Evolutionary conservation across 1,140 invertebrate genomes (phyloP).

Genomic region (Apocrypta bakeri): DNA sequence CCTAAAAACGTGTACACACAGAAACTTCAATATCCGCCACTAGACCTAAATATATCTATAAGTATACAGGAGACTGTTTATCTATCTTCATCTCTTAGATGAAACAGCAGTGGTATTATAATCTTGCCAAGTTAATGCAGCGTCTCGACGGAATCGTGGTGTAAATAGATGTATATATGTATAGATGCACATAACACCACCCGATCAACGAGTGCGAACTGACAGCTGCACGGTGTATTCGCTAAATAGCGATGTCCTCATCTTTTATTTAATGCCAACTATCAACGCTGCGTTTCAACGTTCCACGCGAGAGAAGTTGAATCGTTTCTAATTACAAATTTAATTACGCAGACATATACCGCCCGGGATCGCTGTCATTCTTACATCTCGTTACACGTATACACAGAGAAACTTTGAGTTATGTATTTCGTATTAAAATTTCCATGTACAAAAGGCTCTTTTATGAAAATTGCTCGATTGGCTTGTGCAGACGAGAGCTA

Average conservation of each 20-base stretch:
- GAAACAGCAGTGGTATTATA: not conserved
- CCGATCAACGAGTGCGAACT: conserved; percentile 1
- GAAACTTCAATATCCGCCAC: not conserved
- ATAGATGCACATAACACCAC: not conserved
- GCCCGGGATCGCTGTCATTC: too few relatives aligned
- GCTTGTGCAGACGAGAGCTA: not conserved
- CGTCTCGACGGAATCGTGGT: not conserved
- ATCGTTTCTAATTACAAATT: not conserved
- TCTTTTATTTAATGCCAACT: not conserved
- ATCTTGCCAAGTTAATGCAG: too few relatives aligned
- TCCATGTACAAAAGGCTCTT: too few relatives aligned
- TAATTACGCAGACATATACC: not conserved
- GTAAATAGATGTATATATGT: not conserved
- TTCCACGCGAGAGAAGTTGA: not conserved
- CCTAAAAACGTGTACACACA: not conserved
- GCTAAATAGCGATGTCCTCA: not conserved
- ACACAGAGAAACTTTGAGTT: too few relatives aligned
- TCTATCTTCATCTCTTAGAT: conserved; percentile 24
- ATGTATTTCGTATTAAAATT: too few relatives aligned
- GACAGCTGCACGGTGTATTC: not conserved
- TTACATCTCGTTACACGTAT: too few relatives aligned
- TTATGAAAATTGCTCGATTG: too few relatives aligned
- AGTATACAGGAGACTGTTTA: not conserved
- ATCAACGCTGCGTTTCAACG: not conserved
- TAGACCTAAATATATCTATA: not conserved